Conservation (phyloP, 2,888 invertebrate genomes). For the Sinhomidia bicolor region DNA sequence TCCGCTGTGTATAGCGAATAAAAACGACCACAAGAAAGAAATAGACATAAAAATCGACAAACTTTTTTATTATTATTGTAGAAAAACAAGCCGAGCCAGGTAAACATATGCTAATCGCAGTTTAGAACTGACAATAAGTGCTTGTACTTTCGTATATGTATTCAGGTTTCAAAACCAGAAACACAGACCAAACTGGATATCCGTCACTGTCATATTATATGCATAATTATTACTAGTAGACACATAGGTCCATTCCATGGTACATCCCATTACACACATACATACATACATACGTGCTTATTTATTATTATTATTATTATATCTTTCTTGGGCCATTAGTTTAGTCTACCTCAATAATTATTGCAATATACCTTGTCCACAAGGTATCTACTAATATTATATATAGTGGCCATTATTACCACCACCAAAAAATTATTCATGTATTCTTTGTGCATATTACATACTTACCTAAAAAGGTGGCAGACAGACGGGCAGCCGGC, state of each 20-base stretch:
- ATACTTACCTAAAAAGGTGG: slow-evolving; percentile 49
- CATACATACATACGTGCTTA: neutral
- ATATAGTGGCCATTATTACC: slow-evolving; percentile 10
- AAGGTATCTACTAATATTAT: neutral
- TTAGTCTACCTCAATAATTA: slow-evolving; percentile 40
- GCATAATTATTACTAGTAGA: neutral
- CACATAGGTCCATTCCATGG: neutral
- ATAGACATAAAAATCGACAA: slow-evolving; percentile 28
- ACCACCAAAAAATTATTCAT: slow-evolving; percentile 45
- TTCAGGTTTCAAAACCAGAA: slow-evolving; percentile 41
- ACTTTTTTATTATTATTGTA: slow-evolving; percentile 1
- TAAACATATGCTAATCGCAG: slow-evolving; percentile 66
- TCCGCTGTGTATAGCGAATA: neutral
- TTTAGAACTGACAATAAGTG: slow-evolving; percentile 14
- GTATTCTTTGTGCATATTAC: slow-evolving; percentile 11
- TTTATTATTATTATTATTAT: neutral
- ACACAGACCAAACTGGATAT: slow-evolving; percentile 32
- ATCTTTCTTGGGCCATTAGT: neutral
- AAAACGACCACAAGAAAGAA: slow-evolving; percentile 9
- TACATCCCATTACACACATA: neutral
- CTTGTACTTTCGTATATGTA: neutral
- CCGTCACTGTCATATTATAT: slow-evolving; percentile 42
- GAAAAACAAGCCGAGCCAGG: slow-evolving; percentile 24
- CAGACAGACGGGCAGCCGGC: slow-evolving; percentile 66
- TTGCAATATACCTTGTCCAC: slow-evolving; percentile 36